A percentile compares a stretch with the other conserved stretches of the same genome.
Evolutionary conservation across 2,888 invertebrate genomes (phyloP).

Genomic region (Yponomeuta malinellus): DNA sequence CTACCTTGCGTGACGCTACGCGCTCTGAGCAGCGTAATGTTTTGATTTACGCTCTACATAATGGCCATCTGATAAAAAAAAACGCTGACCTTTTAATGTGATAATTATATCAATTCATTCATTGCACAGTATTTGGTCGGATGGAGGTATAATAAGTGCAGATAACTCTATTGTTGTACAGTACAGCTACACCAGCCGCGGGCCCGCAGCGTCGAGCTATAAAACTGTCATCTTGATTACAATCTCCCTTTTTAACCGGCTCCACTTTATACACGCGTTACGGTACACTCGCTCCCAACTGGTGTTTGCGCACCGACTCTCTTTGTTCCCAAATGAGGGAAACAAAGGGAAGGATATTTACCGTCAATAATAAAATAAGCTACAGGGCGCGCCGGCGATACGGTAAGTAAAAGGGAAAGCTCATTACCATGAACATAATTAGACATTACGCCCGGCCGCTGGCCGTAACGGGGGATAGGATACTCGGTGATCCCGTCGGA

Average conservation of each 20-base stretch:
- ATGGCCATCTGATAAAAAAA: constrained; percentile 3
- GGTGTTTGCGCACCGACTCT: neutral
- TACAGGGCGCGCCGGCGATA: neutral
- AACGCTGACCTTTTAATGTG: neutral
- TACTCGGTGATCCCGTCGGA: neutral
- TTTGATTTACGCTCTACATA: constrained; percentile 9
- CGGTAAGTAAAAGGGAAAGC: neutral
- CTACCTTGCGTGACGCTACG: neutral
- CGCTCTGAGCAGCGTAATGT: neutral
- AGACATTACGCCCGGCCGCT: neutral
- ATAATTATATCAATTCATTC: neutral
- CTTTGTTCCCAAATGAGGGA: neutral
- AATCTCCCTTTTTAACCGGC: constrained; percentile 13
- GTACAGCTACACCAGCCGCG: neutral
- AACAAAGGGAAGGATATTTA: neutral
- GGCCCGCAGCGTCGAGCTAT: neutral
- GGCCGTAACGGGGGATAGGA: neutral
- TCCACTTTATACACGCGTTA: constrained; percentile 10
- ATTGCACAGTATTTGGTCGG: neutral
- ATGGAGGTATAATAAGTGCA: neutral
- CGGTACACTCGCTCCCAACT: constrained; percentile 5
- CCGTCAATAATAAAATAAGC: neutral
- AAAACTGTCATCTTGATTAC: constrained; percentile 13
- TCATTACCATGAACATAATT: constrained; percentile 1
- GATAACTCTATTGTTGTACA: neutral